Evolutionary conservation across 35 echinoderm and acorn worm species (phyloP), one percentile per base, ranked within the genome.

Genomic region (Heliocidaris erythrogramma): DNA sequence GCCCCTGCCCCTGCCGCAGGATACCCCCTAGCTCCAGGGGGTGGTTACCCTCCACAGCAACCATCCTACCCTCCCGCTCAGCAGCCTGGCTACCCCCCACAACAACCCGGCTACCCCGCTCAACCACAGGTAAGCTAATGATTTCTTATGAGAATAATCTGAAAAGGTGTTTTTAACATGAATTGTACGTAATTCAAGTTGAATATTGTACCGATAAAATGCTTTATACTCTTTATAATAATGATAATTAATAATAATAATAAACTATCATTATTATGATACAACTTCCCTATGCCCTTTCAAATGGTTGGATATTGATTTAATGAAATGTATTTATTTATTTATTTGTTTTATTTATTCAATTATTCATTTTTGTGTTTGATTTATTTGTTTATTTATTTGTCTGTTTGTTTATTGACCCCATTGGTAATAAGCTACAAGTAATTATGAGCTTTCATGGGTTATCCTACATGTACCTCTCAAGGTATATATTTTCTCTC

Each of bases 11-110:
- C 30, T 11, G 30, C 30, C 18, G 29, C 12, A 48, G 87, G 87
- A 5, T 89, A 89, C 87, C 87, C 87, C 16, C 87, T 9, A 13
- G 87, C 87, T 48, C 87, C 87, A 89, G 87, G 87, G 87, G 87
- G 48, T 30, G 87, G 87, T 48, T 89, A 89, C 49, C 49, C 91
- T 0, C 48, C 91, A 7, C 91, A 30, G 47, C 91, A 52, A 48
- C 91, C 47, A 0, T 48, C 49, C 11, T 92, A 49, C 13, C 29
- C 31, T 0, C 48, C 48, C 17, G 29, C 49, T 29, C 17, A 49
- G 13, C 91, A 92, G 21, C 91, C 91, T 5, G 49, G 91, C 50
- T 92, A 92, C n/a, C 48, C 48, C 31, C 91, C 91, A n/a, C 91
- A 32, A 89, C 87, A 92, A 17, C 91, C 91, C 16, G 91, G 91